Conservation (phyloP, 2,888 invertebrate genomes). For the Phrixothrix hirtus region DNA sequence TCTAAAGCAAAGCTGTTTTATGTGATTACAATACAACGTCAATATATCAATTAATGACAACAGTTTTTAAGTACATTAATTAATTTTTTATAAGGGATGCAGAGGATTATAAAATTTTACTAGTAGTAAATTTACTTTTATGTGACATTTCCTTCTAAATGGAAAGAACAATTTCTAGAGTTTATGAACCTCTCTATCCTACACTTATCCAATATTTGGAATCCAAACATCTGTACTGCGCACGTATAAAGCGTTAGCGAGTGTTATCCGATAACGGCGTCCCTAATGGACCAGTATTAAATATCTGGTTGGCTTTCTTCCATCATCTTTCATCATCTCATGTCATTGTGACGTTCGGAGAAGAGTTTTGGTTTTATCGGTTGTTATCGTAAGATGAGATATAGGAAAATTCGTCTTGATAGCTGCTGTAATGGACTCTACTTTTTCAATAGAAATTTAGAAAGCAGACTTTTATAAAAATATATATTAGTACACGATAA, state of each 20-base stretch:
- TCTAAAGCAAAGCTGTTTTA: too few relatives aligned
- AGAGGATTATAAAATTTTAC: too few relatives aligned
- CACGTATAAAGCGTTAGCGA: slow-evolving; percentile 30
- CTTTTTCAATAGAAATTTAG: slow-evolving; percentile 12
- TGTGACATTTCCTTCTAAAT: slow-evolving; percentile 25
- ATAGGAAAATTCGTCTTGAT: slow-evolving; percentile 20
- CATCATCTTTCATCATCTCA: slow-evolving; percentile 53
- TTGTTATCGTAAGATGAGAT: slow-evolving; percentile 33
- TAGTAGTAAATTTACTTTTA: slow-evolving; percentile 21
- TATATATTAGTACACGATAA: too few relatives aligned
- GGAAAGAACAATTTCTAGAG: slow-evolving; percentile 25
- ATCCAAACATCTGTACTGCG: slow-evolving; percentile 32
- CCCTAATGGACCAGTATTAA: slow-evolving; percentile 53
- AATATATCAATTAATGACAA: too few relatives aligned
- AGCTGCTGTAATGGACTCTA: slow-evolving; percentile 24
- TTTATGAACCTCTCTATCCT: slow-evolving; percentile 22
- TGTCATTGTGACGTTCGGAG: slow-evolving; percentile 44
- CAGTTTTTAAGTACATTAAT: too few relatives aligned
- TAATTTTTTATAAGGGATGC: too few relatives aligned
- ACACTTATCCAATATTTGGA: slow-evolving; percentile 31
- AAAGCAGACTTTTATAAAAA: slow-evolving; percentile 12
- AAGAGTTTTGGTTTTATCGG: slow-evolving; percentile 31
- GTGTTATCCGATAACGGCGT: slow-evolving; percentile 38
- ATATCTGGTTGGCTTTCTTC: slow-evolving; percentile 48
- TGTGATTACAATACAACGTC: too few relatives aligned